Base-by-base conservation (phyloP, 92 coral and sea anemone genomes). In the Micromussa lordhowensis region DNA sequence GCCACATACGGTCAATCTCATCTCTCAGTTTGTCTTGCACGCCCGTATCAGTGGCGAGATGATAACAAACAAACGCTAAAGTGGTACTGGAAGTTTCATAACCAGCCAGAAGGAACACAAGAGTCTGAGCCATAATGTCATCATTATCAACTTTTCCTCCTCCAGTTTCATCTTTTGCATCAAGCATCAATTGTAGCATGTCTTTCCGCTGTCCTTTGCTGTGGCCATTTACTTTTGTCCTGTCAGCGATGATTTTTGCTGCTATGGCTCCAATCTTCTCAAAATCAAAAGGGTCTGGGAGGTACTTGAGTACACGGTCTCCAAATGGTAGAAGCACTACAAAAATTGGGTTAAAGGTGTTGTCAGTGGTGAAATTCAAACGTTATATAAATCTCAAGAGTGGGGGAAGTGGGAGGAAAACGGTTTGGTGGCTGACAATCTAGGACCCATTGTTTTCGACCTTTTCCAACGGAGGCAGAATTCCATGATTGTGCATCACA, bases 11-110 rank as follows among this genome's bases (percentile, higher is more conserved):
- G 75, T 85, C 88, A 77, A 76, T 85, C 75, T 85, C 88, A 44
- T 75, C 88, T 10, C 76, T 76, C 75, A 85, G 82, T 76, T 85
- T 85, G 57, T 75, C 83, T 80, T 85, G 88, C 48, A 75, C 82
- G 77, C 76, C 61, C 73, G 64, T 76, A 3, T 85, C 78, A 38
- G 44, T 66, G 82, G 88, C 88, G 31, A 85, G 82, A 63, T 77
- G 81, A 74, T 85, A 77, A 75, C 88, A 85, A 85, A 77, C 36
- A 74, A 74, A 85, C 30, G 35, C 73, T 75, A 85, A 40, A 31
- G 76, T 38, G 44, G 82, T 85, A 31, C 88, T 85, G 75, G 88
- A 85, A 30, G 88, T 85, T 77, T 85, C 88, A 76, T 85, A 85
- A 28, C 88, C 88, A 85, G 88, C 88, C 18, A 85, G 83, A 40